These are phyloP conservation scores for Cercopithecus mitis DNA, from an alignment of 2,797 vertebrate species.

Conservation along the genomic window DNA sequence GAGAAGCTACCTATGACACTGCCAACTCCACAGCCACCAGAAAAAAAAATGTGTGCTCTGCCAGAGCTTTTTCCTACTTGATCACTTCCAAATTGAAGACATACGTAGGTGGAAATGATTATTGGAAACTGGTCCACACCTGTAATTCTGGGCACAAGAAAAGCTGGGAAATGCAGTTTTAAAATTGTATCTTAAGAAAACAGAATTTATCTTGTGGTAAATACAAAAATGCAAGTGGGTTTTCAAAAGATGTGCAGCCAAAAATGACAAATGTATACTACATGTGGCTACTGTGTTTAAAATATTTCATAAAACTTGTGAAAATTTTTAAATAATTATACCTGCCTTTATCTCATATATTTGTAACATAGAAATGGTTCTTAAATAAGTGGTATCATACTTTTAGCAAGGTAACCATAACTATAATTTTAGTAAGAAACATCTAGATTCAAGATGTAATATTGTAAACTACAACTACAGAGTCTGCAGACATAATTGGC, in stretches of 20 bases:
- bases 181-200: constrained; percentile 13
- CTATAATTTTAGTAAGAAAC: background rate
- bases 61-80: background rate
- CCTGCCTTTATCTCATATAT: background rate
- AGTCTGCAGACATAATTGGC: background rate
- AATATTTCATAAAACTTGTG: background rate
- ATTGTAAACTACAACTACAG: background rate
- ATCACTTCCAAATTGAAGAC: background rate
- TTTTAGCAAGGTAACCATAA: background rate
- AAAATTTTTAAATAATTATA: background rate
- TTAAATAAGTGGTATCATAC: background rate
- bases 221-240: background rate
- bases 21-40: background rate
- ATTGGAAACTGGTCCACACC: background rate
- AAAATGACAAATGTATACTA: background rate
- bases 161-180: background rate
- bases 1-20: background rate
- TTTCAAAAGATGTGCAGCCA: background rate
- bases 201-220: background rate
- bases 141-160: background rate
- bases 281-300: background rate
- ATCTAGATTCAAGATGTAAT: background rate
- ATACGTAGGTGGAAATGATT: background rate
- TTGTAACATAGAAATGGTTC: background rate
- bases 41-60: background rate